phyloP scores from a whole-genome alignment of 2,888 invertebrate genomes.

The Pseudococcus viburni region DNA sequence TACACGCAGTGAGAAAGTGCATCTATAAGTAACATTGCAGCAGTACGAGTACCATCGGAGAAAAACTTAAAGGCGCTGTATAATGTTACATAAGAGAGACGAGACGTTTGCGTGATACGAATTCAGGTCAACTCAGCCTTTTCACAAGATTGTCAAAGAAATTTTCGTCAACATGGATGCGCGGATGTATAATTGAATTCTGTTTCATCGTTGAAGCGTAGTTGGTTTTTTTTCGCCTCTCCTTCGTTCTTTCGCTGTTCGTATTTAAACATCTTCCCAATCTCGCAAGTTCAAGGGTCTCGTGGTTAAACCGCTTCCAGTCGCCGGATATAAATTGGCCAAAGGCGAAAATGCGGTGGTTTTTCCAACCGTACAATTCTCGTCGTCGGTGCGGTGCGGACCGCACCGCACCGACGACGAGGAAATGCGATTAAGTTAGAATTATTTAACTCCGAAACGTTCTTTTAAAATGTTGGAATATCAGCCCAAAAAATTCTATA shows the following conservation, averaged over 20 bases:
- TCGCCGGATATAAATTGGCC: constrained; percentile 7
- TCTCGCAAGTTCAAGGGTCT: constrained; percentile 32
- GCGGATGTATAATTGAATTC: constrained; percentile 20
- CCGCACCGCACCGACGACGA: too few relatives aligned
- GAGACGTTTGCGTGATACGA: constrained; percentile 32
- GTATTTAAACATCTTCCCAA: neutral
- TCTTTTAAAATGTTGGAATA: too few relatives aligned
- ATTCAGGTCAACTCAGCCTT: constrained; percentile 44
- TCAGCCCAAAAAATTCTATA: too few relatives aligned
- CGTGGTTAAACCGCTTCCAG: constrained; percentile 17
- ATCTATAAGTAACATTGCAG: neutral
- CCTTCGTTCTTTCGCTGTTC: neutral
- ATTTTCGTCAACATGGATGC: constrained; percentile 48
- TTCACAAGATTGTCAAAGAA: constrained; percentile 54
- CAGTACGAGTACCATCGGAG: neutral
- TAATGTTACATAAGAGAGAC: constrained; percentile 41
- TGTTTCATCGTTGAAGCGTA: neutral
- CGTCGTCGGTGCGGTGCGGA: neutral
- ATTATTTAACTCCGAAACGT: too few relatives aligned
- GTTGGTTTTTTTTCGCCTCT: neutral
- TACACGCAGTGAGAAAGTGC: constrained; percentile 40
- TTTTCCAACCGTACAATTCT: neutral
- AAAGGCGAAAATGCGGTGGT: constrained; percentile 30
- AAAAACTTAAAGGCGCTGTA: neutral
- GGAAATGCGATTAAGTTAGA: too few relatives aligned